A percentile compares a stretch with the other conserved stretches of the same genome.
phyloP scores from a whole-genome alignment of 2,888 invertebrate genomes.

The Melieria crassipennis region DNA sequence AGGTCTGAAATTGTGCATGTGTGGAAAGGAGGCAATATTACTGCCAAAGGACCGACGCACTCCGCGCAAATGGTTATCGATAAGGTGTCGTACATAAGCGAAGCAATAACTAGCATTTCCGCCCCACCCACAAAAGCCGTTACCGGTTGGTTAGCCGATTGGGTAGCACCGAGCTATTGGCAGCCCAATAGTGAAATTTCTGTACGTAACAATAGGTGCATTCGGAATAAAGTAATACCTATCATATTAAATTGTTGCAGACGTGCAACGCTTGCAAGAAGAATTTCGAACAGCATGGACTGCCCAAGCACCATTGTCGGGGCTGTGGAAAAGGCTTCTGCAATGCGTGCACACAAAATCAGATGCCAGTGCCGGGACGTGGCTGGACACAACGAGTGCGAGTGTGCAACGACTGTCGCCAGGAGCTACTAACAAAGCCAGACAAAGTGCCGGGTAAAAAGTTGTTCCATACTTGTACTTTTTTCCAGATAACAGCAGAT shows the following conservation, averaged over 20 bases:
- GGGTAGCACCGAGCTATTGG: slow-evolving; percentile 82
- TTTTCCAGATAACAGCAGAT: neutral
- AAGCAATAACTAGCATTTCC: slow-evolving; percentile 73
- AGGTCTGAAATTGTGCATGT: slow-evolving; percentile 75
- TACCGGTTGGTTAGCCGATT: slow-evolving; percentile 78
- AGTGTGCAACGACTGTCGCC: slow-evolving; percentile 77
- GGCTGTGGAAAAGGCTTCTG: slow-evolving; percentile 85
- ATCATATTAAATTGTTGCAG: slow-evolving; percentile 59
- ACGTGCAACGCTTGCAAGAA: slow-evolving; percentile 74
- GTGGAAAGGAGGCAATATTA: slow-evolving; percentile 71
- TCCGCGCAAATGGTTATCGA: slow-evolving; percentile 74
- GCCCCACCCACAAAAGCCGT: slow-evolving; percentile 77
- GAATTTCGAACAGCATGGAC: slow-evolving; percentile 69
- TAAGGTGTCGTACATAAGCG: slow-evolving; percentile 72
- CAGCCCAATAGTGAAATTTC: slow-evolving; percentile 79
- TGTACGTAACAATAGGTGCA: slow-evolving; percentile 63
- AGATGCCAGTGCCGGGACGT: slow-evolving; percentile 75
- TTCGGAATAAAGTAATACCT: neutral
- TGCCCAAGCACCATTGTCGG: slow-evolving; percentile 79
- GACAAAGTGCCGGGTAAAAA: slow-evolving; percentile 50
- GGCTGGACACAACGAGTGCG: slow-evolving; percentile 78
- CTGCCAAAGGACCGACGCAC: slow-evolving; percentile 67
- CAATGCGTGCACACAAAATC: slow-evolving; percentile 74
- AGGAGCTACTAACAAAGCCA: slow-evolving; percentile 51
- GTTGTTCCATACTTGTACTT: neutral